Base-by-base conservation (phyloP, 2,888 invertebrate genomes). In the Pandemis cinnamomeana region DNA sequence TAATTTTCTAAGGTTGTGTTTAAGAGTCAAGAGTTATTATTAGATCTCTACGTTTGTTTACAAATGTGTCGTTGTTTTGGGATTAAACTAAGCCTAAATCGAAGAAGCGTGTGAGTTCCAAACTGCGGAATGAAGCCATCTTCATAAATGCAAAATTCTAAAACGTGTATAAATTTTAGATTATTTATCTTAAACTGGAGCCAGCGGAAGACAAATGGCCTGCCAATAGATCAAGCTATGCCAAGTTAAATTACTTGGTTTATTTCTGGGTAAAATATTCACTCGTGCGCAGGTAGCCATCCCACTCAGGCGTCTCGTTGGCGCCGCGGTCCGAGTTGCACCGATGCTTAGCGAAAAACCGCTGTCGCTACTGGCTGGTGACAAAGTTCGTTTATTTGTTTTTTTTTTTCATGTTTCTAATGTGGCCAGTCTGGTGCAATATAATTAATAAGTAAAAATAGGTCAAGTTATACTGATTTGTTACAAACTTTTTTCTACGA, bases 301-400 rank as follows among this genome's bases (percentile, higher is more conserved):
- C 80, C 80, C 81, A 82, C 82, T 78, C 77, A 68, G 77, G 77
- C 78, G 78, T 71, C 79, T 41, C 20, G 15, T 15, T 60, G 74
- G 74, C 74, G 74, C 71, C 74, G 64, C 51, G 27, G 36, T 15
- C 70, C 55, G 70, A 66, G 74, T 55, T 55, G 55, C 55, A 74
- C 70, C 15, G 20, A 36, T 27, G 55, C 44, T 41, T 44, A 55
- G 15, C 53, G 15, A 46, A 68, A 72, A 63, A 66, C 15, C 42
- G 41, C 41, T 71, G 58, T 42, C n/a, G 62, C 53, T 63, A 68
- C 72, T 67, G 61, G 55, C 44, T 51, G 27, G n/a, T 55, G 51
- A 53, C 55, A 72, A 72, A 71, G 62, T 55, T 36, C 11, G 7
- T 46, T 62, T 44, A 46, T 27, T 63, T 36, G 44, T 36, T 67